Evolutionary conservation across 1,140 invertebrate species (phyloP), one percentile per base, ranked within the genome.

Genomic region (Euglossa dilemma): DNA sequence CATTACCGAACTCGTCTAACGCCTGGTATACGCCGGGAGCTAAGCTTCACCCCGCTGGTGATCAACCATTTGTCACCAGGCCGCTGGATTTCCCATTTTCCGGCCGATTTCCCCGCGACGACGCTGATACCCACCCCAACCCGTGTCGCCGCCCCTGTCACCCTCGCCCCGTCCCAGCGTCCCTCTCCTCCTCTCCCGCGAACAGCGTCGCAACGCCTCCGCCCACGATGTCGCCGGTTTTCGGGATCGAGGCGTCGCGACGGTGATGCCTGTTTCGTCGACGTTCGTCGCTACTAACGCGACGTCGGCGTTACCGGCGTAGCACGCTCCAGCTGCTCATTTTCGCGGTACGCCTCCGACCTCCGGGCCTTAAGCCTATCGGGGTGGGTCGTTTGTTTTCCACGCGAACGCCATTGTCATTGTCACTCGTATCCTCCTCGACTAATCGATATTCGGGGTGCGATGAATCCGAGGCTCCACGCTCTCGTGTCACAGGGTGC

Each of bases 1-100:
- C 14, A 6, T 56, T n/a, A 54, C 63, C 25, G 16, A 67, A 76
- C 56, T 67, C 57, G 76, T 52, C 80, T 70, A 50, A 57, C 67
- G 50, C n/a, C n/a, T 52, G 45, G 43, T 36, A 52, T 52, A 57
- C 85, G 79, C 80, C 77, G 80, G 74, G 90, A 90, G 84, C 78
- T 36, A 69, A 54, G 63, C 75, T 82, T 77, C 87, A 9, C 77
- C 56, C 43, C 80, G 74, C 23, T 50, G 77, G 59, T 73, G 88
- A 89, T 87, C 87, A 87, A 91, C 92, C 92, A 94, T 94, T 94
- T 94, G 93, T 94, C 93, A 94, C 91, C 90, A 85, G 88, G 90
- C 89, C 86, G 88, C 92, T 93, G 92, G 90, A 91, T 94, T 94
- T 94, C 92, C 93, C 93, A 94, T 94, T 94, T 94, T 94, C 94